These are phyloP conservation scores for Meiosimyza decipiens DNA, from an alignment of 2,888 invertebrate genomes.

Conservation along the genomic window DNA sequence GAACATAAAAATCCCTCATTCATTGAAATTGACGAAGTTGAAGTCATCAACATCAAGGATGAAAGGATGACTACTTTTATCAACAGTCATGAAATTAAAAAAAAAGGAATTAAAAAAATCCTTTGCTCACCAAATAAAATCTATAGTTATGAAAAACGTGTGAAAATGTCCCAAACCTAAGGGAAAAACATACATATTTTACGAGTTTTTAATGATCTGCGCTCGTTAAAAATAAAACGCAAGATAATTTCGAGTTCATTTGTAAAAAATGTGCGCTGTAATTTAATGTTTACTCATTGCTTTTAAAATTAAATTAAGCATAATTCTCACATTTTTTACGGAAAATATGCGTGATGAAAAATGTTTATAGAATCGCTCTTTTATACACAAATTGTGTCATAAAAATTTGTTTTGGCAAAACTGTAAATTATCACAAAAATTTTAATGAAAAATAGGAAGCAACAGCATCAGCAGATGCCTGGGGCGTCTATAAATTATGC, in stretches of 20 bases:
- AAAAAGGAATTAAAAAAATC: slow-evolving; percentile 10
- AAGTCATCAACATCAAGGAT: slow-evolving; percentile 8
- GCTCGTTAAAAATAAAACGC: slow-evolving; percentile 22
- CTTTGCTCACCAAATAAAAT: slow-evolving; percentile 51
- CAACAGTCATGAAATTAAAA: slow-evolving; percentile 23
- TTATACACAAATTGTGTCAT: slow-evolving; percentile 11
- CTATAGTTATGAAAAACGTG: slow-evolving; percentile 63
- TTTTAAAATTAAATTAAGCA: slow-evolving; percentile 28
- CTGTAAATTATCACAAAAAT: slow-evolving; percentile 51
- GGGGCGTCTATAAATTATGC: slow-evolving; percentile 54
- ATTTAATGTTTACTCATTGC: not conserved
- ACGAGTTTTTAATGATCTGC: slow-evolving; percentile 16
- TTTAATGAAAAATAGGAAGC: slow-evolving; percentile 49
- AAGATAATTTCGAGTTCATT: slow-evolving; percentile 50
- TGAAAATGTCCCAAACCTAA: slow-evolving; percentile 51
- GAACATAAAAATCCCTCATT: slow-evolving; percentile 21
- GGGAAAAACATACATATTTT: slow-evolving; percentile 2
- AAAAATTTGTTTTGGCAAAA: slow-evolving; percentile 43
- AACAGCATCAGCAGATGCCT: slow-evolving; percentile 44
- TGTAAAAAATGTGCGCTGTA: slow-evolving; percentile 20
- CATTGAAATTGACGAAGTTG: slow-evolving; percentile 40
- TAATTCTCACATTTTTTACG: slow-evolving; percentile 24
- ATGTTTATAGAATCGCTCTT: not conserved
- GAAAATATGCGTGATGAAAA: slow-evolving; percentile 17
- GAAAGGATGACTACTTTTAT: slow-evolving; percentile 1